Base-by-base conservation (phyloP, 2,113 vertebrate species). In the Paraplagusia blochii region DNA sequence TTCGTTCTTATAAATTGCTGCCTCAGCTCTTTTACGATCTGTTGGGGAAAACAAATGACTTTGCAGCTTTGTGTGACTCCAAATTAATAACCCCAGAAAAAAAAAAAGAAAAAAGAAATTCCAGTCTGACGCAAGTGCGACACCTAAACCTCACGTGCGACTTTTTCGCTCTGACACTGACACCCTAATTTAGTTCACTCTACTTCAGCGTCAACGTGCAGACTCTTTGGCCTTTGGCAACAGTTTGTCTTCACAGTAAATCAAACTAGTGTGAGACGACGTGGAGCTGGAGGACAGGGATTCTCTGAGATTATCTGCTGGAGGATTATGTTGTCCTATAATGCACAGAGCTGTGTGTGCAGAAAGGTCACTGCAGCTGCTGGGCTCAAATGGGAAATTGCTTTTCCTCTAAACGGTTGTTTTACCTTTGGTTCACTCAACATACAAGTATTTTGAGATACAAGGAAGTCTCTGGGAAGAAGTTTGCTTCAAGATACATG, bases 31-130 rank as follows among this genome's bases (percentile, higher is more conserved):
- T 67, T 53, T 53, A 29, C 6, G 22, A 6, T 29, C 22, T 29
- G 22, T 2, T 2, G 22, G 22, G 40, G 19, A 43, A 55, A 69
- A 33, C 14, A 13, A 35, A 15, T 16, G 29, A 44, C 35, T 57
- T 43, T 59, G 44, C 68, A 63, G 48, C 63, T 66, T 58, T 74
- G 58, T 53, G 44, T 74, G 64, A 74, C 52, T 74, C 66, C 74
- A 22, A 56, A 15, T 33, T 35, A 16, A 19, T 43, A 46, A 69
- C 53, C 58, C n/a, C n/a, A n/a, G n/a, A n/a, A n/a, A n/a, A n/a
- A n/a, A n/a, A n/a, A n/a, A n/a, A n/a, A n/a, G n/a, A n/a, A 34
- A 55, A 40, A 53, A 63, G 63, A 47, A 29, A 17, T 19, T 33
- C 40, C 38, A 0, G 6, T n/a, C 44, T 61, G 58, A 54, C 22